Percentiles rank a stretch among this genome's conserved stretches.
phyloP scores from a whole-genome alignment of 30 jellyfish, hydroid and myxozoan species.

The Chrysaora quinquecirrha region DNA sequence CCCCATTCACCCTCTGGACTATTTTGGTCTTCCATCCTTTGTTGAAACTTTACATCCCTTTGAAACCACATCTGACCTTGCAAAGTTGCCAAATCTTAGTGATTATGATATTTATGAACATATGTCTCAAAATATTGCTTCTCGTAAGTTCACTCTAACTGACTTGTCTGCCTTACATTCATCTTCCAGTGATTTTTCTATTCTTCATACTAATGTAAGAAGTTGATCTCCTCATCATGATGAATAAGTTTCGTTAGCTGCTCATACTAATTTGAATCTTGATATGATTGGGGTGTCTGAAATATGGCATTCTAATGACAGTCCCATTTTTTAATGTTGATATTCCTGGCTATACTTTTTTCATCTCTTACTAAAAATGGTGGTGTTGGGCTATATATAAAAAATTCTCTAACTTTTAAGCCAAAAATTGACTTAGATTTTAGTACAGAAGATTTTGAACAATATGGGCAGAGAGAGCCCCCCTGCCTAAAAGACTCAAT shows the following conservation, averaged over 20 bases:
- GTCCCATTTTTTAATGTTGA: background rate
- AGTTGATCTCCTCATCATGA: background rate
- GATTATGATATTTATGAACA: background rate
- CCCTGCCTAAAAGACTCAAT: too few species aligned
- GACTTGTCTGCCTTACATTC: background rate
- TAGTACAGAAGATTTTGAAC: background rate
- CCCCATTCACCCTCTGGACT: too few species aligned
- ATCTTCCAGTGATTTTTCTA: background rate
- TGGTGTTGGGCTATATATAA: background rate
- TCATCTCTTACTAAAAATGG: background rate
- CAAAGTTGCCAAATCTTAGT: background rate
- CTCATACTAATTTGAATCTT: background rate
- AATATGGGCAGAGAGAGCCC: background rate
- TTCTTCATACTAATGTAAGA: too few species aligned
- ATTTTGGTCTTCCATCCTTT: too few species aligned
- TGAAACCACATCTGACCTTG: background rate
- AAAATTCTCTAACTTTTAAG: background rate
- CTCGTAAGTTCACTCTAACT: background rate
- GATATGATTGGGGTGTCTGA: background rate
- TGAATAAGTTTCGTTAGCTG: background rate
- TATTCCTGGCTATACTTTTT: background rate
- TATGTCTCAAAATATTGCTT: background rate
- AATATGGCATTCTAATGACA: too few species aligned
- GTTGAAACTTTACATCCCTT: background rate
- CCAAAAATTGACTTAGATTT: background rate